Base-by-base conservation (phyloP, 2,888 invertebrate genomes). In the Melieria crassipennis region DNA sequence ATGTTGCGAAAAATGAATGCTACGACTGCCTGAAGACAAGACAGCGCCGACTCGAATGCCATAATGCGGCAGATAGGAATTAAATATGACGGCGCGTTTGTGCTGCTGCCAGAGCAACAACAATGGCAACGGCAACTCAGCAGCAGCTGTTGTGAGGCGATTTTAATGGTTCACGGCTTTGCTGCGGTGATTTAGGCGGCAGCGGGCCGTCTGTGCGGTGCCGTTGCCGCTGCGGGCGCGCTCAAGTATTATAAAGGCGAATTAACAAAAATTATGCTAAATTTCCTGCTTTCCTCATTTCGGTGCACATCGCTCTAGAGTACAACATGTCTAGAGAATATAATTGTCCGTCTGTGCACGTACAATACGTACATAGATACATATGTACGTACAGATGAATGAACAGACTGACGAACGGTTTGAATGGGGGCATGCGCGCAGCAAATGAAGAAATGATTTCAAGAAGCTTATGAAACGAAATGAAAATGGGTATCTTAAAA, bases 381-480 rank as follows among this genome's bases (percentile, higher is more conserved):
- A 3, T 46, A 30, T 63, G 48, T 9, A 61, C 4, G 47, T 16
- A 52, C 9, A 13, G 6, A 52, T 52, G 9, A n/a, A 52, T 10
- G 6, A 30, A 30, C 30, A 30, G 30, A 30, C 30, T 1, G 30
- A 30, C 30, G 0, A 4, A 43, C 43, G 9, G 9, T 43, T 30
- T 7, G 42, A 6, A n/a, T 60, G 60, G 5, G 60, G 11, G 60
- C n/a, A n/a, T 60, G 60, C 5, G 60, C 11, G 60, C n/a, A 30
- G 45, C 60, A 43, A 60, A 60, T 58, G 9, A 30, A 7, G 42
- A 60, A 60, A 60, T 30, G 60, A 60, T n/a, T 7, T 64, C 42
- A 64, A 64, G 50, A 64, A 52, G 64, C 52, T 64, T 64, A 52
- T 50, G 42, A 52, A 64, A 64, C 10, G 48, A 47, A 63, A 48